A percentile compares a stretch with the other conserved stretches of the same genome.
Evolutionary conservation across 30 jellyfish, hydroid and myxozoan genomes (phyloP).

Genomic region (Cassiopea xamachana): DNA sequence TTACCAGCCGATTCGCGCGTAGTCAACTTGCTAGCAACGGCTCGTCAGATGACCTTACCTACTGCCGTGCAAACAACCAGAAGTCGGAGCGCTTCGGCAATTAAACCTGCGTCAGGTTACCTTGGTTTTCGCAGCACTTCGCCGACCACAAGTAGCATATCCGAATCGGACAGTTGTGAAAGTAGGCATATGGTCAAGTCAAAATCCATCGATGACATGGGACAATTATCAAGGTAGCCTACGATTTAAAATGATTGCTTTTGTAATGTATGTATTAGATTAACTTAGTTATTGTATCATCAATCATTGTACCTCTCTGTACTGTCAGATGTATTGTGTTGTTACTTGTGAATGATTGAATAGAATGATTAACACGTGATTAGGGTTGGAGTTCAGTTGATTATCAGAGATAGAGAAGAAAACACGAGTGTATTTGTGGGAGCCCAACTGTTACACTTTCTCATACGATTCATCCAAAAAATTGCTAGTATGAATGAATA

Average conservation of each 20-base stretch:
- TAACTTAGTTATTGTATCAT: too few relatives aligned
- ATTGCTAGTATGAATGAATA: too few relatives aligned
- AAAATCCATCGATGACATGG: slow-evolving; percentile 59
- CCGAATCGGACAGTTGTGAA: slow-evolving; percentile 30
- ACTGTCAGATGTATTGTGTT: too few relatives aligned
- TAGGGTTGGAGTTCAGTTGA: too few relatives aligned
- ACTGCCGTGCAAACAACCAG: neutral
- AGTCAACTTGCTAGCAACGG: slow-evolving; percentile 2
- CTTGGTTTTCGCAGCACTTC: slow-evolving; percentile 22
- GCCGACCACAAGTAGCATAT: slow-evolving; percentile 28
- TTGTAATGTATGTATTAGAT: too few relatives aligned
- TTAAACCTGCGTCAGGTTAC: slow-evolving; percentile 25
- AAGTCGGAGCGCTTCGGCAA: slow-evolving; percentile 30
- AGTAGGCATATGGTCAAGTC: slow-evolving; percentile 17
- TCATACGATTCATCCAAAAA: too few relatives aligned
- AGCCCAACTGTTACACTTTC: too few relatives aligned
- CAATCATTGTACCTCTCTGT: too few relatives aligned
- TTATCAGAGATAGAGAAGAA: too few relatives aligned
- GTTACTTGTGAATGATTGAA: too few relatives aligned
- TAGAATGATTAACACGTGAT: too few relatives aligned
- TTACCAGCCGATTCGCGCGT: slow-evolving; percentile 65
- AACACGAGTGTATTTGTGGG: too few relatives aligned
- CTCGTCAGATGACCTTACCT: slow-evolving; percentile 51
- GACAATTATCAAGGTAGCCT: slow-evolving; percentile 6
- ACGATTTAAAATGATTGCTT: neutral